phyloP scores from a whole-genome alignment of 2,797 vertebrate genomes.

The Hylomyscus alleni region DNA sequence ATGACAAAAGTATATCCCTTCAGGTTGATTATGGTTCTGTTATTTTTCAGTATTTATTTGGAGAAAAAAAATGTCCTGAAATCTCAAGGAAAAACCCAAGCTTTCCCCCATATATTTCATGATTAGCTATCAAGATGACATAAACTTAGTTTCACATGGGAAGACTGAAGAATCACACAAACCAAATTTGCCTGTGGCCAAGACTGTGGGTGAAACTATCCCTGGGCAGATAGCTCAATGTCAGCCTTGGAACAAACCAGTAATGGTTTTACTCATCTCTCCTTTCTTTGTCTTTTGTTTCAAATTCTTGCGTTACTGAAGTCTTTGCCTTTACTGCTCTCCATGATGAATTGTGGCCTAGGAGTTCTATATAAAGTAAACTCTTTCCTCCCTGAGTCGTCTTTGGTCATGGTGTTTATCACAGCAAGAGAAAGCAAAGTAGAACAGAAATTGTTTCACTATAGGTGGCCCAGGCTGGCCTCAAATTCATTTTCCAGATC shows the following conservation, averaged over 20 bases:
- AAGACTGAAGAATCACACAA: neutral
- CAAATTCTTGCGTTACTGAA: no score
- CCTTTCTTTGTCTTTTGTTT: neutral
- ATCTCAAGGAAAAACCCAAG: neutral
- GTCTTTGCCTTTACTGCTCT: neutral
- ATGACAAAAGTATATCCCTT: neutral
- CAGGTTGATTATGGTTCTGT: neutral
- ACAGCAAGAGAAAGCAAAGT: neutral
- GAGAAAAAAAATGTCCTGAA: neutral
- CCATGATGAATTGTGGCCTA: no score
- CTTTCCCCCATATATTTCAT: neutral
- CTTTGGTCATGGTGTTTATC: neutral
- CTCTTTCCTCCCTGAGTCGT: no score
- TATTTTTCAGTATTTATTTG: neutral
- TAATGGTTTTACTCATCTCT: no score
- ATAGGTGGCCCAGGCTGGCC: no score
- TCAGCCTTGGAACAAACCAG: neutral
- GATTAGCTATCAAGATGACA: neutral
- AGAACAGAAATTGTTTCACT: neutral
- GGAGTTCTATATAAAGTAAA: neutral
- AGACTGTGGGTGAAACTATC: no score
- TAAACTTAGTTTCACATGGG: neutral
- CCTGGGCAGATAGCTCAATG: neutral
- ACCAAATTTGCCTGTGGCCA: neutral
- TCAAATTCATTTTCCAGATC: constrained; percentile 22